Percentiles rank a stretch among this genome's conserved stretches.
Conservation (phyloP, 2,113 vertebrate genomes). For the Meriones unguiculatus region DNA sequence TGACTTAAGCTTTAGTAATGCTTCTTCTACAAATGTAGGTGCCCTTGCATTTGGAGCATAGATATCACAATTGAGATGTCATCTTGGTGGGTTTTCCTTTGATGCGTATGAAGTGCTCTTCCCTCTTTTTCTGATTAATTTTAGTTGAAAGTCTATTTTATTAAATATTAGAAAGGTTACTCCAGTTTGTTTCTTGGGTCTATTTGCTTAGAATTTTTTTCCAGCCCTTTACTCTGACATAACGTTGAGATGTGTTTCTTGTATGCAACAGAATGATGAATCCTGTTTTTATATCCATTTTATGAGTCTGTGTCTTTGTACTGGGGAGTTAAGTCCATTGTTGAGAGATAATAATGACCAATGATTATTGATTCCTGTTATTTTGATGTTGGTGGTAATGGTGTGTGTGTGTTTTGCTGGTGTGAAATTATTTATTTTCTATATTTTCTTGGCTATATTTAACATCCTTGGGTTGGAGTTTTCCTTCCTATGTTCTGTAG, state of each 20-base stretch:
- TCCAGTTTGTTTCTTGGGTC: neutral
- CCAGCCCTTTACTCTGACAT: neutral
- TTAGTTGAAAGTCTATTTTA: neutral
- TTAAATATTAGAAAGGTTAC: neutral
- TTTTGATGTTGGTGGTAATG: neutral
- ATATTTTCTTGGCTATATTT: neutral
- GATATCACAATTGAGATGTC: neutral
- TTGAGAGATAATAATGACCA: neutral
- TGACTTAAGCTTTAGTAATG: neutral
- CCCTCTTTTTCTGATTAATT: neutral
- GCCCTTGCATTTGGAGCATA: neutral
- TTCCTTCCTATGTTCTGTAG: neutral
- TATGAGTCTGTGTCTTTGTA: neutral
- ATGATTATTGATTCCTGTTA: neutral
- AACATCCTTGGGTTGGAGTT: neutral
- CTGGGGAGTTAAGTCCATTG: neutral
- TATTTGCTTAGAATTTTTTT: neutral
- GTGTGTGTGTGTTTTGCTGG: neutral
- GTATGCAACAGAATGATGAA: neutral
- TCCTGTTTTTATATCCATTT: neutral
- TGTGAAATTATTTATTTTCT: neutral
- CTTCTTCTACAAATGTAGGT: neutral
- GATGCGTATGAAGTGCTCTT: neutral
- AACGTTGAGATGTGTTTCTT: neutral
- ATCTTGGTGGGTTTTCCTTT: neutral